A percentile compares a stretch with the other conserved stretches of the same genome.
Conservation (phyloP, 2,888 invertebrate species). For the Leptopilina syphax region DNA sequence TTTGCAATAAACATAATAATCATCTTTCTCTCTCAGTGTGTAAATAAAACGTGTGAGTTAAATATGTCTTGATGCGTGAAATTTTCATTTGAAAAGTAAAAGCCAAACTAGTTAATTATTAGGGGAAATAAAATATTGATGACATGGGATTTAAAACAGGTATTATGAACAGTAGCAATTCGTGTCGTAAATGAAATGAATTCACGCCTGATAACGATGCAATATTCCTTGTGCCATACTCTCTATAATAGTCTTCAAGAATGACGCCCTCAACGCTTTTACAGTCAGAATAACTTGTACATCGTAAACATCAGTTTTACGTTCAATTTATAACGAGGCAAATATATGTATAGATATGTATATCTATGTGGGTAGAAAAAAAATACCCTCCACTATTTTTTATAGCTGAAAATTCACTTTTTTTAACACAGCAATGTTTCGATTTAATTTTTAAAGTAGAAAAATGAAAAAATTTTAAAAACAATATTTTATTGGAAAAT, state of each 20-base stretch:
- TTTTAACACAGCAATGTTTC: no score
- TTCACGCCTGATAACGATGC: slow-evolving; percentile 6
- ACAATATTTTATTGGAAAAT: no score
- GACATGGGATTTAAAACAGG: background rate
- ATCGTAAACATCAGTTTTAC: slow-evolving; percentile 20
- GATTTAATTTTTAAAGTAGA: no score
- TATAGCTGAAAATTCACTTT: no score
- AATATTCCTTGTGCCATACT: slow-evolving; percentile 15
- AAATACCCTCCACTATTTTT: background rate
- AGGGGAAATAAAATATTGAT: slow-evolving; percentile 46
- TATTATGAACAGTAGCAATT: slow-evolving; percentile 11
- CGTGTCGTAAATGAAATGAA: slow-evolving; percentile 26
- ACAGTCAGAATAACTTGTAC: slow-evolving; percentile 2
- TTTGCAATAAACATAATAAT: background rate
- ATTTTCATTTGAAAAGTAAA: slow-evolving; percentile 29
- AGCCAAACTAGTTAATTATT: slow-evolving; percentile 46
- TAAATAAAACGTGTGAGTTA: slow-evolving; percentile 4
- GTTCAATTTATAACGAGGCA: slow-evolving; percentile 9
- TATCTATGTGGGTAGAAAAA: background rate
- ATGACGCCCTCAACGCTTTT: slow-evolving; percentile 11
- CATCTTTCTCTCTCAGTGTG: background rate
- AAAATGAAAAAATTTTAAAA: no score
- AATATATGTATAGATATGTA: no score
- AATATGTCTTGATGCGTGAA: slow-evolving; percentile 3
- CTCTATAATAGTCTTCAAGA: background rate